Conservation (phyloP, 2,797 vertebrate genomes). For the Poecilia wingei region DNA sequence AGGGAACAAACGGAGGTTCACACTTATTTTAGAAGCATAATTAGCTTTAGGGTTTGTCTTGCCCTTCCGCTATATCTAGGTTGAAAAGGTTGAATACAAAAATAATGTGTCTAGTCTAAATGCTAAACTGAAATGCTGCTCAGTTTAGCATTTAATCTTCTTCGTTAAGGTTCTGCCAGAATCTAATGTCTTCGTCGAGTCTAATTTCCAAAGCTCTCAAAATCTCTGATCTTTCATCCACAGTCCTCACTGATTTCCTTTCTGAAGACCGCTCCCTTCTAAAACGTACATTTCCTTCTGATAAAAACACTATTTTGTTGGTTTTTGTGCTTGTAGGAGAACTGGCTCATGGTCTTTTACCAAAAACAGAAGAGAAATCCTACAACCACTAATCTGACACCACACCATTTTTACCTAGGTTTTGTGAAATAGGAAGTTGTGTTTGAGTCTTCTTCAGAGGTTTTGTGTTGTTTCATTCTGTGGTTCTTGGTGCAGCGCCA, state of each 20-base stretch:
- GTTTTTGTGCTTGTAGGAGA: background rate
- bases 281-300: background rate
- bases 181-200: background rate
- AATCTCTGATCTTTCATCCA: background rate
- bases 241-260: background rate
- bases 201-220: background rate
- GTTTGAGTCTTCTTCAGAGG: too few relatives aligned
- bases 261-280: background rate
- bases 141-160: background rate
- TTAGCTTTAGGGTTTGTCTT: background rate
- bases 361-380: too few relatives aligned
- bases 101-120: background rate
- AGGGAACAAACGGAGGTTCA: constrained; percentile 1
- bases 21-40: constrained; percentile 5
- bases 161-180: background rate
- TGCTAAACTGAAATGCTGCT: too few relatives aligned
- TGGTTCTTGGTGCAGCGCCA: too few relatives aligned
- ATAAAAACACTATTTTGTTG: background rate
- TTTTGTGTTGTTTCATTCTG: too few relatives aligned
- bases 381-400: too few relatives aligned
- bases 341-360: too few relatives aligned
- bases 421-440: too few relatives aligned
- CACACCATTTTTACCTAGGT: too few relatives aligned
- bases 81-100: background rate
- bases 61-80: background rate